phyloP scores from a whole-genome alignment of 2,113 vertebrate species.

The Urocitellus parryii region DNA sequence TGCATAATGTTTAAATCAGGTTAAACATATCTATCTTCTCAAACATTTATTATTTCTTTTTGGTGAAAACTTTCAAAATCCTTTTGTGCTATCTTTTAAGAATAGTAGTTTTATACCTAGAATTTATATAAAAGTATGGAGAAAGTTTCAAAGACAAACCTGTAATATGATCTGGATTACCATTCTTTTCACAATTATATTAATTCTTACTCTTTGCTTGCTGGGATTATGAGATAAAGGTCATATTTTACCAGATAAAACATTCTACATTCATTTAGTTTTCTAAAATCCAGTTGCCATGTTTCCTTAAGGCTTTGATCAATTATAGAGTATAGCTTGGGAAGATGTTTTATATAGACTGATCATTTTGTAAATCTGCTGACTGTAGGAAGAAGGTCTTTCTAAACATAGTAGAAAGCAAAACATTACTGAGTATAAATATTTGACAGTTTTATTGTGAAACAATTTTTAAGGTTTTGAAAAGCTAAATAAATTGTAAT shows the following conservation, averaged over 20 bases:
- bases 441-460: neutral
- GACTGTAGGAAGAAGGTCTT: neutral
- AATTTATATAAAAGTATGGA: neutral
- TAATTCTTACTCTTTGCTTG: neutral
- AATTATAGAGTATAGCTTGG: rapidly evolving
- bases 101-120: neutral
- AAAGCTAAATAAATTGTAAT: neutral
- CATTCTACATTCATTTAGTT: neutral
- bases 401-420: neutral
- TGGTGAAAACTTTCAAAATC: neutral
- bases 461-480: neutral
- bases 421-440: neutral
- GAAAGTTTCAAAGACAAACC: neutral
- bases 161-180: neutral
- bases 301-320: neutral
- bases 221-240: neutral
- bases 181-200: neutral
- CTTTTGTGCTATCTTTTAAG: neutral
- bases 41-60: neutral
- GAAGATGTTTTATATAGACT: neutral
- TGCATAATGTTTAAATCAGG: neutral
- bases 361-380: neutral
- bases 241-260: neutral
- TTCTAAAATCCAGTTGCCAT: neutral
- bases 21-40: neutral